Conservation (phyloP, 2,888 invertebrate species). For the Cactoblastis cactorum region DNA sequence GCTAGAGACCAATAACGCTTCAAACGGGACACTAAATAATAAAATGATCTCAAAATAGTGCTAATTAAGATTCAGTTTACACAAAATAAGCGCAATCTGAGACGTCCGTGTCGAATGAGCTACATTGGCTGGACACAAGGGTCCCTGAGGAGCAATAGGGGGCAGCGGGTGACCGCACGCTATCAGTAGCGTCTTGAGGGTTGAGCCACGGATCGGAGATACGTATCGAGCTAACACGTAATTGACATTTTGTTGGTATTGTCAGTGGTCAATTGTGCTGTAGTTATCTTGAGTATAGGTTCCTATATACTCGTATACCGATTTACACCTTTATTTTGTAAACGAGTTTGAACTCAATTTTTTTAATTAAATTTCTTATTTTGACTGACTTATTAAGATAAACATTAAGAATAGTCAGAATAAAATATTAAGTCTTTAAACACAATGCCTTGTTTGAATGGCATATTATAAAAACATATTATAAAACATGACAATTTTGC, state of each 20-base stretch:
- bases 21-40: background rate
- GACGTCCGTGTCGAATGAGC: background rate
- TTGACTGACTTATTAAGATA: too few species aligned
- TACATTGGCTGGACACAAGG: background rate
- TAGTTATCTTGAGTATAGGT: too few species aligned
- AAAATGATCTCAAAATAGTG: background rate
- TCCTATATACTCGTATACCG: too few species aligned
- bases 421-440: too few species aligned
- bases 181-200: constrained; percentile 42
- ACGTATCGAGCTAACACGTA: background rate
- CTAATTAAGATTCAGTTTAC: constrained; percentile 9
- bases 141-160: constrained; percentile 2
- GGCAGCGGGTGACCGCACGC: constrained; percentile 52
- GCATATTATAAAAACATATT: too few species aligned
- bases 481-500: too few species aligned
- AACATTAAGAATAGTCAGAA: too few species aligned
- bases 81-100: constrained; percentile 3
- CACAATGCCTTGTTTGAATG: too few species aligned
- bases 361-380: too few species aligned
- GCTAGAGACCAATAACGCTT: background rate
- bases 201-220: constrained; percentile 16
- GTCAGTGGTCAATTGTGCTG: background rate
- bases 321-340: too few species aligned
- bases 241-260: background rate
- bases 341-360: too few species aligned